Evolutionary conservation across 2,888 invertebrate genomes (phyloP).

Genomic region (Seira sanloemensis): DNA sequence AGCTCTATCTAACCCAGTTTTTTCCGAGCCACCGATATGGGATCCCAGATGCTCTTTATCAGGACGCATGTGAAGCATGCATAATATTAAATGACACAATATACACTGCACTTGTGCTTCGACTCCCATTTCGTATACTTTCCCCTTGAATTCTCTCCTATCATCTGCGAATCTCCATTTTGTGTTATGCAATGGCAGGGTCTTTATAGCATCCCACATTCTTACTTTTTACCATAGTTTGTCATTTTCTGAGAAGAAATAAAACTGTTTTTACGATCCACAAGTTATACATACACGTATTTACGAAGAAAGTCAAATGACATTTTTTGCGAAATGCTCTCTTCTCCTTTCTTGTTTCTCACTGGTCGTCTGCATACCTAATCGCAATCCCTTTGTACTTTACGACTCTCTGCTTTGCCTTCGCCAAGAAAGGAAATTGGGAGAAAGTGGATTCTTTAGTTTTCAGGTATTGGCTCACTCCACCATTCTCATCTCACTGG

Average conservation of each 20-base stretch:
- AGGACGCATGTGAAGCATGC: neutral
- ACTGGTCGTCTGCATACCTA: neutral
- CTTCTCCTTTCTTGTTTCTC: too few relatives aligned
- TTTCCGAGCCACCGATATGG: neutral
- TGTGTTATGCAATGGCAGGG: neutral
- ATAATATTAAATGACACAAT: neutral
- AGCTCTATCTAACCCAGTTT: neutral
- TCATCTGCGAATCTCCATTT: neutral
- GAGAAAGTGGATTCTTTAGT: conserved; percentile 13
- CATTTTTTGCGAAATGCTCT: neutral
- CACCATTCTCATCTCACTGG: neutral
- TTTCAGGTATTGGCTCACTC: conserved; percentile 5
- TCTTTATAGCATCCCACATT: neutral
- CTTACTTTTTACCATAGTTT: neutral
- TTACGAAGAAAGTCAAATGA: neutral
- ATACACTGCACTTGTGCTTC: too few relatives aligned
- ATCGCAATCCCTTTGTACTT: neutral
- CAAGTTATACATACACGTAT: neutral
- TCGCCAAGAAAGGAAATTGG: neutral
- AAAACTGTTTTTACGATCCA: neutral
- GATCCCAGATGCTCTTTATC: neutral
- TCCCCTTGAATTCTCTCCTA: neutral
- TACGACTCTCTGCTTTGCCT: too few relatives aligned
- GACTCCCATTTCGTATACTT: neutral
- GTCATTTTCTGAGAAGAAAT: neutral